Evolutionary conservation across 2,113 vertebrate genomes (phyloP), one percentile per base, ranked within the genome.

Genomic region (Probosciger aterrimus): DNA sequence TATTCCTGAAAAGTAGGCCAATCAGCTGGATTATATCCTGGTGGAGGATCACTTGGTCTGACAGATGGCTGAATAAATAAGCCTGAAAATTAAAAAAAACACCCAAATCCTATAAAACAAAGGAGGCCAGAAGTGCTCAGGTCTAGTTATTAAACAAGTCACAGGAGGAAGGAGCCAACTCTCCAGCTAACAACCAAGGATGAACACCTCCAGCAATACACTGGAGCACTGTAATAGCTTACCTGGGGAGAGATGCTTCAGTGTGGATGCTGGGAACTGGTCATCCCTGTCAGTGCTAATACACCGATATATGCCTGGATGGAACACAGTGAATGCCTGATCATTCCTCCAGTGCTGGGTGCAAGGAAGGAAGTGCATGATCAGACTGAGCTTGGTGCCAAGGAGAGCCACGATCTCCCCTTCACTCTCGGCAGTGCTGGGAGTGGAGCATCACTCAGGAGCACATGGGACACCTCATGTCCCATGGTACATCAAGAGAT

Each of bases 21-120:
- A 93, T 90, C 80, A 91, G n/a, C 49, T 35, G 82, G 86, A 90
- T 92, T 77, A 80, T 9, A 43, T 75, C 92, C 10, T 68, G 39
- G 43, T 27, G 63, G 71, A 90, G 49, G 53, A 93, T 78, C 64
- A n/a, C 90, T 85, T 9, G 27, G 24, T 39, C 83, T 17, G 94
- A 85, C 94, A 96, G 95, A 92, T 64, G 82, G 60, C 79, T 93
- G 75, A 23, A 76, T 60, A 87, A 89, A 92, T 59, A 59, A 90
- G 68, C 73, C 73, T 75, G 30, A 41, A 74, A 83, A 91, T 62
- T 49, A 62, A 76, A 62, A 74, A 53, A 47, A 16, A 2, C 9
- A 76, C 18, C 39, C 52, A 53, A 82, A 59, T 8, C 22, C 62
- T 46, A 24, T 7, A 17, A 62, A 92, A 50, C 27, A 11, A 11